These are phyloP conservation scores for Invenusta paracnida DNA, from an alignment of 2,888 invertebrate species.

Conservation along the genomic window DNA sequence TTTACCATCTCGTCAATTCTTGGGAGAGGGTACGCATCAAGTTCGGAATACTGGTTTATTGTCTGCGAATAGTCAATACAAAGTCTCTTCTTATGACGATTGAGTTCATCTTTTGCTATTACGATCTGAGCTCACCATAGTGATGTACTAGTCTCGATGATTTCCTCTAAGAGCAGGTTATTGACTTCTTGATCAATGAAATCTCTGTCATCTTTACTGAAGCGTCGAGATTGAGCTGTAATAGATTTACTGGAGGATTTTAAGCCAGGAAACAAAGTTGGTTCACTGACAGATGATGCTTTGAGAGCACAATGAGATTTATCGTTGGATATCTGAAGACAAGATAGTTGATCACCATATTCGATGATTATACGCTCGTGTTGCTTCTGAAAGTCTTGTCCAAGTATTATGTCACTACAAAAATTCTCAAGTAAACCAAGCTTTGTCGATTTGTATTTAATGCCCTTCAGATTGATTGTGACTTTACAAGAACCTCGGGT, in stretches of 20 bases:
- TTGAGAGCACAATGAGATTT: not conserved
- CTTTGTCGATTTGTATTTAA: not conserved
- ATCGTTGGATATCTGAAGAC: not conserved
- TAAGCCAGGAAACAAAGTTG: not conserved
- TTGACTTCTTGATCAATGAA: not conserved
- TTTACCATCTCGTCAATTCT: constrained; percentile 21
- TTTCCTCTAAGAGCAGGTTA: not conserved
- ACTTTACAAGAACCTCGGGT: not conserved
- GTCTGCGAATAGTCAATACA: constrained; percentile 18
- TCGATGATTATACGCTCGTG: not conserved
- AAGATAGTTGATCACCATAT: not conserved
- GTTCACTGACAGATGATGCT: not conserved
- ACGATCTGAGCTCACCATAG: not conserved
- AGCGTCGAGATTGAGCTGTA: not conserved
- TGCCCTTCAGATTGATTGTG: not conserved
- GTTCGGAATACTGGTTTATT: constrained; percentile 22
- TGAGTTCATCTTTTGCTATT: not conserved
- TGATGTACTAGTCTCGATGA: not conserved
- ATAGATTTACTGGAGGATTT: not conserved
- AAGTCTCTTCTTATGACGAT: not conserved
- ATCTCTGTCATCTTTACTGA: not conserved
- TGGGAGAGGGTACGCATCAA: constrained; percentile 23
- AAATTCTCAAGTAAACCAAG: not conserved
- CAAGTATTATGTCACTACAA: not conserved
- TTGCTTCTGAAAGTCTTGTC: not conserved